phyloP scores from a whole-genome alignment of 2,888 invertebrate genomes.

The Griposia aprilina region DNA sequence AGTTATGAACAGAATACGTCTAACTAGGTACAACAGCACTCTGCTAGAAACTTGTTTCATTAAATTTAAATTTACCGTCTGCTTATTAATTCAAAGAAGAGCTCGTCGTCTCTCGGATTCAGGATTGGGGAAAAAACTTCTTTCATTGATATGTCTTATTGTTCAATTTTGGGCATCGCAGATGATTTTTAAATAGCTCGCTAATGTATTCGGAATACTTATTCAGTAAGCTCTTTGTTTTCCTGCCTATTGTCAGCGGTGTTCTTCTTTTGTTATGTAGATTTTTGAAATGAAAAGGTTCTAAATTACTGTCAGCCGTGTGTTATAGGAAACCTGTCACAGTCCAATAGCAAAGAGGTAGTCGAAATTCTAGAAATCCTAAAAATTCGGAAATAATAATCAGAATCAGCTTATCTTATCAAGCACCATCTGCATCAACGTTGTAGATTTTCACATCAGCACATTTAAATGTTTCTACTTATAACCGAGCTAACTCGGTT shows the following conservation, averaged over 20 bases:
- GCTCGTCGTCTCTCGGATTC: conserved; percentile 76
- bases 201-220: conserved; percentile 60
- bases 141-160: conserved; percentile 75
- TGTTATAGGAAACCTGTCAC: not conserved
- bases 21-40: conserved; percentile 77
- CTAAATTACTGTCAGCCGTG: not conserved
- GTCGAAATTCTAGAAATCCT: not conserved
- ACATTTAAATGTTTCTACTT: conserved; percentile 56
- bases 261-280: conserved; percentile 7
- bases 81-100: conserved; percentile 86
- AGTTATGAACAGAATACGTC: conserved; percentile 77
- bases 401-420: conserved; percentile 17
- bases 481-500: conserved; percentile 57
- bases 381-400: not conserved
- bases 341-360: not conserved
- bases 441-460: conserved; percentile 54
- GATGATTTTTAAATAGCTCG: conserved; percentile 66
- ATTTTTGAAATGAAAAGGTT: not conserved
- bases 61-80: conserved; percentile 87
- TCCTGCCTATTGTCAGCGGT: conserved; percentile 31
- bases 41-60: conserved; percentile 85
- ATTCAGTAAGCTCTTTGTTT: conserved; percentile 50
- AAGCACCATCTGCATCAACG: conserved; percentile 41
- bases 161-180: conserved; percentile 70
- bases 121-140: conserved; percentile 72